A percentile compares a stretch with the other conserved stretches of the same genome.
Conservation (phyloP, 1,140 invertebrate genomes). For the Drosophila hydei region DNA sequence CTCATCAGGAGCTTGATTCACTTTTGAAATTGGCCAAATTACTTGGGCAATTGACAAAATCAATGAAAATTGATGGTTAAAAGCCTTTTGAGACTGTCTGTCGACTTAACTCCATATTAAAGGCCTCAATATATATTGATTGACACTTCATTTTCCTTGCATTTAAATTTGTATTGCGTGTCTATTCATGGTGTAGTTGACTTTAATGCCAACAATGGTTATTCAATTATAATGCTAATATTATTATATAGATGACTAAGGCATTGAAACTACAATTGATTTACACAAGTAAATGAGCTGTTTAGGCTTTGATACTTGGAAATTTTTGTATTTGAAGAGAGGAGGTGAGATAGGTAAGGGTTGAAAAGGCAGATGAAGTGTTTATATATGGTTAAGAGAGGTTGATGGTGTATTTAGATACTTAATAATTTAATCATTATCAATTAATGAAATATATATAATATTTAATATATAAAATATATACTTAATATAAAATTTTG, state of each 20-base stretch:
- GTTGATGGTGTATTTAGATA: no score
- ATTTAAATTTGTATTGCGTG: conserved; percentile 6
- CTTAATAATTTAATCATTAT: no score
- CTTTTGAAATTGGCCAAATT: conserved; percentile 40
- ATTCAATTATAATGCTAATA: conserved; percentile 4
- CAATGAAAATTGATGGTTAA: conserved; percentile 43
- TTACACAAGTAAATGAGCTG: background rate
- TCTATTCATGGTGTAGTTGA: background rate
- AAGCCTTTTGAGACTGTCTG: conserved; percentile 19
- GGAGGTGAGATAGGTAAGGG: no score
- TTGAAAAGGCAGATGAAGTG: no score
- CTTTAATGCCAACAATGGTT: conserved; percentile 4
- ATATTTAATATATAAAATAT: no score
- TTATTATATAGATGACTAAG: background rate
- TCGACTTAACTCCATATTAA: background rate
- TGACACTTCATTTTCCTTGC: background rate
- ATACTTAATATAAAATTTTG: no score
- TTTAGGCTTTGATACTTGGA: background rate
- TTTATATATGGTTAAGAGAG: no score
- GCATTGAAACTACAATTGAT: background rate
- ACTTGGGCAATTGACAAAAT: conserved; percentile 46
- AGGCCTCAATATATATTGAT: conserved; percentile 1
- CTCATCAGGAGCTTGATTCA: conserved; percentile 4
- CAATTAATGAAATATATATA: no score
- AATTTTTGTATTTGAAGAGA: no score